phyloP scores from a whole-genome alignment of 2,888 invertebrate species.

The Conus canariensis region DNA sequence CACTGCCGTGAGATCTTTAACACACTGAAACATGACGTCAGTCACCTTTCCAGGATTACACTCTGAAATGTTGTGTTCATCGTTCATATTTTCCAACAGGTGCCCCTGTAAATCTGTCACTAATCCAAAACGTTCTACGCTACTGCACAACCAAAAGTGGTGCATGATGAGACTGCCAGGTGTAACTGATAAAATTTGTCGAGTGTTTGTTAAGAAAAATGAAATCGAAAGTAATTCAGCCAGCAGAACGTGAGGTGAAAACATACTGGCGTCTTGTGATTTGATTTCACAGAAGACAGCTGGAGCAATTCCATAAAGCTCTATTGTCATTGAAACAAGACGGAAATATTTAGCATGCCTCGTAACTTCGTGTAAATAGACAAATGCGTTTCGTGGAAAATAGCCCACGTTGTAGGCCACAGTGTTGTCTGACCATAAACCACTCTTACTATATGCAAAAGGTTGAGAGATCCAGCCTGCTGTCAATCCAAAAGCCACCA shows the following conservation, averaged over 20 bases:
- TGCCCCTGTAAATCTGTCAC: background rate
- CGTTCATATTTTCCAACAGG: background rate
- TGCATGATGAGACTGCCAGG: background rate
- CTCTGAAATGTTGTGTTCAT: background rate
- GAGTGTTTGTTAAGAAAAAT: background rate
- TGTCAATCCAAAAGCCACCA: background rate
- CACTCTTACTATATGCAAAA: background rate
- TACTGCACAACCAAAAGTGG: background rate
- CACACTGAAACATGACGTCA: background rate
- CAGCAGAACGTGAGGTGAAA: background rate
- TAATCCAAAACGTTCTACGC: background rate
- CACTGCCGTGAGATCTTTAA: background rate
- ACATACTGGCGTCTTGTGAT: background rate
- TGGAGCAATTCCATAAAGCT: background rate
- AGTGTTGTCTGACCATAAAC: background rate
- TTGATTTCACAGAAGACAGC: background rate
- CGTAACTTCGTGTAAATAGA: background rate
- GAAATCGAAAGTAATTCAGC: background rate
- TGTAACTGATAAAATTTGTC: background rate
- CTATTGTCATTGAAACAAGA: background rate
- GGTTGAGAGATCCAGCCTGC: background rate
- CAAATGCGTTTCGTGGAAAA: background rate
- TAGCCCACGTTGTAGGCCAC: background rate
- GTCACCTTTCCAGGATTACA: background rate
- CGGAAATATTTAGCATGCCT: background rate